Base-by-base conservation (phyloP, 1,140 invertebrate genomes). In the Laodelphax striatellus region DNA sequence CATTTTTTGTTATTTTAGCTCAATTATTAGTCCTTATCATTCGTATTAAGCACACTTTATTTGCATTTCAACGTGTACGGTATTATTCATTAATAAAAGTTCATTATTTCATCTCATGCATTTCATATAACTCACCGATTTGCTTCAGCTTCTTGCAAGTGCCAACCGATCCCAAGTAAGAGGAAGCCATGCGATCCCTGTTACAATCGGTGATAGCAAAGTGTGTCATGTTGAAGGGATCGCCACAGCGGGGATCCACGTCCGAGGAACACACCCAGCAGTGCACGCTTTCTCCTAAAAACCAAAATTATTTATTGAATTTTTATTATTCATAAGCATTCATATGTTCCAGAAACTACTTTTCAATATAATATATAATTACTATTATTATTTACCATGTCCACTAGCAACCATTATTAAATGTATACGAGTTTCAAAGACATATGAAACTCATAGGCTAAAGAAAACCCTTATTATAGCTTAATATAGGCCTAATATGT, bases 201-300 rank as follows among this genome's bases (percentile, higher is more conserved):
- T 62, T 57, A 21, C 61, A 62, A 42, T 58, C 57, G 2, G 28
- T 54, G 14, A 62, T 19, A 2, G 57, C 56, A 3, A 52, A 38
- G 17, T 58, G 57, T 11, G 62, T 61, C 22, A 53, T 56, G 55
- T 63, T 63, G 58, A 63, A 60, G 6, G 62, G 62, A 43, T 63
- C 62, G 5, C 42, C 53, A 53, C 62, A 63, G 14, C 55, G 58
- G 9, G 41, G 58, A 17, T 60, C 62, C 31, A 46, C 41, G 21
- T 63, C 62, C 4, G 58, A 61, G n/a, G 62, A 63, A 19, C 62
- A 63, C 6, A 56, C 57, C 58, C 59, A 63, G 38, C 62, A 63
- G 19, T 46, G 52, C 34, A 63, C 56, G 16, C 52, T 42, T 44
- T 52, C 34, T 17, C 62, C 62, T 63, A 55, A 10, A 52, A 54